Base-by-base conservation (phyloP, 1,140 invertebrate genomes). In the Colletes gigas region DNA sequence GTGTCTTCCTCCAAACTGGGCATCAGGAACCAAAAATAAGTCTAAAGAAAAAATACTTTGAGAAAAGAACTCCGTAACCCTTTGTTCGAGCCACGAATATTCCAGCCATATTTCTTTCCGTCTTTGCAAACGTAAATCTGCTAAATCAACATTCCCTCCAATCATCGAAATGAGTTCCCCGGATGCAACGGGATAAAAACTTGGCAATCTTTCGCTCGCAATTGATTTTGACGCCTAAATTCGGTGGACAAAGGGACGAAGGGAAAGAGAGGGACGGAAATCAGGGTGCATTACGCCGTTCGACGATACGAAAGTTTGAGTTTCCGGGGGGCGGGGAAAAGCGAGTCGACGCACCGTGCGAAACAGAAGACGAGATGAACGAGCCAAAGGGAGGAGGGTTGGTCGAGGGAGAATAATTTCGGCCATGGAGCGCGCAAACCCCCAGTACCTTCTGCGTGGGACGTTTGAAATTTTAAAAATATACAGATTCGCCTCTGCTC, bases 141-240 rank as follows among this genome's bases (percentile, higher is more conserved):
- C n/a, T n/a, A n/a, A n/a, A n/a, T n/a, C n/a, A n/a, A n/a, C 44
- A 30, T 67, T n/a, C 4, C 19, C 19, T 47, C 19, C 54, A 47
- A 71, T 71, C 59, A 21, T 52, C 47, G 50, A 41, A 70, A 50
- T 54, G 50, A 55, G 73, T 55, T 44, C 30, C 30, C 30, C n/a
- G 30, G 52, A 17, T 19, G 10, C 5, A 17, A 3, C 59, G 8
- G 10, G 21, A 52, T 63, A 30, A 41, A 65, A 63, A n/a, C 60
- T 65, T 17, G 12, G 17, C 7, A 7, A 54, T 50, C 19, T 19
- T 41, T 63, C 72, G 8, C 52, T 63, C 21, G 30, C 14, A 30
- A 19, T 17, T n/a, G 54, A 39, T 54, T 21, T 2, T 14, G 30
- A 17, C 8, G 55, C 6, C 10, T 17, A 52, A 74, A 63, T 2